Evolutionary conservation across 1,140 invertebrate species (phyloP), one percentile per base, ranked within the genome.

Genomic region (Galleria mellonella): DNA sequence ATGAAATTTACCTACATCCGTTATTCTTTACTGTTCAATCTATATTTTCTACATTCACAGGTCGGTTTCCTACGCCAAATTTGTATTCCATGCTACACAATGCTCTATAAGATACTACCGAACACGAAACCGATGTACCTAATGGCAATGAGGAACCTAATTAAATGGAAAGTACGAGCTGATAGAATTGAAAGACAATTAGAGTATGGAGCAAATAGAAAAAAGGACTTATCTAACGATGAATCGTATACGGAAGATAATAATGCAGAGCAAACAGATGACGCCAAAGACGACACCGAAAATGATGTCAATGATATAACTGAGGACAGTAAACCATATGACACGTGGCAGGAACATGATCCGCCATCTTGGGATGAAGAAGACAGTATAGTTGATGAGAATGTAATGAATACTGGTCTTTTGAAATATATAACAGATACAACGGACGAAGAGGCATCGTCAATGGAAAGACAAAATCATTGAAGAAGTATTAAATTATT

Each of bases 11-110:
- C n/a, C n/a, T n/a, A n/a, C n/a, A n/a, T n/a, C n/a, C n/a, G n/a
- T n/a, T n/a, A n/a, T n/a, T n/a, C n/a, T n/a, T n/a, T n/a, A n/a
- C 10, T 35, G 6, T 9, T 35, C 14, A 15, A 35, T 1, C 7
- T 14, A 2, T 0, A 37, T 15, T 6, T n/a, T 31, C 2, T n/a
- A 37, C 1, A 29, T 32, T 70, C 79, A 10, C 68, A 94, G 92
- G 93, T 94, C 17, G 93, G 92, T 1, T 95, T 96, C 72, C 74
- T 96, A 28, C 90, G 86, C 47, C 91, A 92, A 9, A 95, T 96
- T 57, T 96, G 94, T 70, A 79, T 95, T 17, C 94, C 94, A 0
- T 96, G 94, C 77, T 96, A 96, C 64, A 89, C 89, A 30, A 74
- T 94, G 13, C 78, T 96, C 12, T 76, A 88, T 15, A 71, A 87